phyloP scores from a whole-genome alignment of 2,888 invertebrate species.

The Loripinus fragilis region DNA sequence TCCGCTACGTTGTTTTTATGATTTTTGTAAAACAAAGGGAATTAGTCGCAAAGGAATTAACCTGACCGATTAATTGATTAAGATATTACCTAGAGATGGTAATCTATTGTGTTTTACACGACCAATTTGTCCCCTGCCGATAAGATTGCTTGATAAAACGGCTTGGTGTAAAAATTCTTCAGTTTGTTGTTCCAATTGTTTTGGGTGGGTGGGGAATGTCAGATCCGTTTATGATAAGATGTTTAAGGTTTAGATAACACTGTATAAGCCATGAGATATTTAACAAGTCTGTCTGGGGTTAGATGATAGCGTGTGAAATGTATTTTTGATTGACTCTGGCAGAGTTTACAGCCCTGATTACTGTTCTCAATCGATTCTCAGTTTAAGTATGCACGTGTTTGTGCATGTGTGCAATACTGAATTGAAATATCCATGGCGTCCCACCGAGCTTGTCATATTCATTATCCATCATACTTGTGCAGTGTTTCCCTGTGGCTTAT shows the following conservation, averaged over 20 bases:
- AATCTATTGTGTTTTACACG: conserved; percentile 6
- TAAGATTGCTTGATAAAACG: conserved; percentile 11
- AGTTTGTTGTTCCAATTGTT: conserved; percentile 1
- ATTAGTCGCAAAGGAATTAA: background rate
- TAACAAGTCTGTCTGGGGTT: background rate
- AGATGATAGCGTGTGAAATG: conserved; percentile 11
- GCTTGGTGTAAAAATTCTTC: conserved; percentile 15
- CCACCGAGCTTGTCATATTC: too few relatives aligned
- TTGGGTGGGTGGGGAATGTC: conserved; percentile 12
- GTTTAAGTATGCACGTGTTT: too few relatives aligned
- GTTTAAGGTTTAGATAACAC: background rate
- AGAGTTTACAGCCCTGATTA: too few relatives aligned
- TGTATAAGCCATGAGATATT: conserved; percentile 9
- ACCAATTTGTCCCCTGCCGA: conserved; percentile 14
- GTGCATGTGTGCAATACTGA: too few relatives aligned
- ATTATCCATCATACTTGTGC: too few relatives aligned
- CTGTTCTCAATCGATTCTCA: too few relatives aligned
- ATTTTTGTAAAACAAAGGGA: background rate
- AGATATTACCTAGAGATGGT: conserved; percentile 4
- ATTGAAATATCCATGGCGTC: too few relatives aligned
- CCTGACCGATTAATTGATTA: conserved; percentile 3
- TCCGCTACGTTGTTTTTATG: too few relatives aligned
- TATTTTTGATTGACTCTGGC: background rate
- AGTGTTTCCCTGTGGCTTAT: too few relatives aligned
- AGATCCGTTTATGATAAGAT: conserved; percentile 9